A percentile compares a stretch with the other conserved stretches of the same genome.
Conservation (phyloP, 2,113 vertebrate species). For the Anhinga rufa region DNA sequence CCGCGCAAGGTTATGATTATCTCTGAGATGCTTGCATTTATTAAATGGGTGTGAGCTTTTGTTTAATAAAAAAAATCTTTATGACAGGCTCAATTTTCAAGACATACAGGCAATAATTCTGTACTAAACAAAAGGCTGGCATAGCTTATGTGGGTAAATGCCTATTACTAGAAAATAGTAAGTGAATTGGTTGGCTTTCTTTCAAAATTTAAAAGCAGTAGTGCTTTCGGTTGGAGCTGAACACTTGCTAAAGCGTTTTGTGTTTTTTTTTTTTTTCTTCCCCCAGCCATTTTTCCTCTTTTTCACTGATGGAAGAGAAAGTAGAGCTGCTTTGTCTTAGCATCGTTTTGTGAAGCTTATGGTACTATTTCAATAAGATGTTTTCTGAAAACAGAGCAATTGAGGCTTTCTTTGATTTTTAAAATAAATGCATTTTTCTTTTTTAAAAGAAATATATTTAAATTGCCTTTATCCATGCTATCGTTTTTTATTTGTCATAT, state of each 20-base stretch:
- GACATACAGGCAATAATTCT: not conserved
- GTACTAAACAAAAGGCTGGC: not conserved
- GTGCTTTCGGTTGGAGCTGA: not conserved
- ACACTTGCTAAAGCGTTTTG: not conserved
- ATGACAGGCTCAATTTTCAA: not conserved
- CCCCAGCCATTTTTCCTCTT: not conserved
- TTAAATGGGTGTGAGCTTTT: not conserved
- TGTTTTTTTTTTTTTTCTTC: not conserved
- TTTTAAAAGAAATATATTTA: not conserved
- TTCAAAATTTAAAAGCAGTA: conserved; percentile 4
- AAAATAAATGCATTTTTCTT: not conserved
- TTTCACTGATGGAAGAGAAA: not conserved
- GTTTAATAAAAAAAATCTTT: not conserved
- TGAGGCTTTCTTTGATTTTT: not conserved
- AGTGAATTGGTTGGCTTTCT: conserved; percentile 1
- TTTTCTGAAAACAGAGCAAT: not conserved
- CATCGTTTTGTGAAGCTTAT: not conserved
- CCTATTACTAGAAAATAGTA: not conserved
- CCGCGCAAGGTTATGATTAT: not conserved
- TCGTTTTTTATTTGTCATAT: not conserved
- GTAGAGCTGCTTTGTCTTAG: not conserved
- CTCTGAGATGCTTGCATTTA: not conserved
- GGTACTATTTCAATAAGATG: not conserved
- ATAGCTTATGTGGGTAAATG: not conserved
- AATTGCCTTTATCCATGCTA: not conserved